Evolutionary conservation across 2,888 invertebrate species (phyloP), one percentile per base, ranked within the genome.

Genomic region (Masnerella sp.): DNA sequence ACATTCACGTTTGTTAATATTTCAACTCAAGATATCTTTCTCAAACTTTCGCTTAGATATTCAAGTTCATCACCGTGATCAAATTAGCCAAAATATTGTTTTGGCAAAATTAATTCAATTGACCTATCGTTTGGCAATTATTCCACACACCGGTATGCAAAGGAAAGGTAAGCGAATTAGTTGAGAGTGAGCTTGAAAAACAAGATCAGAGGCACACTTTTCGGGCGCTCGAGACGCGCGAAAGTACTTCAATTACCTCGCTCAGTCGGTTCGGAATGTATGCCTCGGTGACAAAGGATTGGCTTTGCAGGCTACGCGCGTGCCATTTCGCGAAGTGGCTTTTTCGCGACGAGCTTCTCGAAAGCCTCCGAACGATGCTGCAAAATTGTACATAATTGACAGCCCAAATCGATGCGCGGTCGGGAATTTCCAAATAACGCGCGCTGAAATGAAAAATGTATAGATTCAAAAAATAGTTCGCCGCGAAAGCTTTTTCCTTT

Each of bases 171-270:
- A n/a, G n/a, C n/a, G n/a, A n/a, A n/a, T n/a, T n/a, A n/a, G n/a
- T n/a, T n/a, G n/a, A n/a, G n/a, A n/a, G n/a, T n/a, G n/a, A n/a
- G n/a, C n/a, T n/a, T n/a, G n/a, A n/a, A n/a, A n/a, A n/a, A 72
- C 38, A 59, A 71, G 59, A 65, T 58, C 58, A 34, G 34, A 34
- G 43, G 25, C 38, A 43, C 38, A 59, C 56, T 65, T 69, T 42
- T 25, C 69, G 40, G 25, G 11, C 61, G 52, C 45, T 52, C 52
- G 52, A 59, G 52, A 65, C 65, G 51, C 56, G 61, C 64, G 61
- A 65, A 74, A 72, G 72, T 67, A 73, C 73, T 75, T 73, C 64
- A 71, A 73, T 77, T 75, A 70, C 75, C 56, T 64, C 65, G 49
- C 61, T 36, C 51, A 73, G 72, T 61, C 71, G 51, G 64, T 65